Base-by-base conservation (phyloP, 2,888 invertebrate genomes). In the Pasiphila rectangulata region DNA sequence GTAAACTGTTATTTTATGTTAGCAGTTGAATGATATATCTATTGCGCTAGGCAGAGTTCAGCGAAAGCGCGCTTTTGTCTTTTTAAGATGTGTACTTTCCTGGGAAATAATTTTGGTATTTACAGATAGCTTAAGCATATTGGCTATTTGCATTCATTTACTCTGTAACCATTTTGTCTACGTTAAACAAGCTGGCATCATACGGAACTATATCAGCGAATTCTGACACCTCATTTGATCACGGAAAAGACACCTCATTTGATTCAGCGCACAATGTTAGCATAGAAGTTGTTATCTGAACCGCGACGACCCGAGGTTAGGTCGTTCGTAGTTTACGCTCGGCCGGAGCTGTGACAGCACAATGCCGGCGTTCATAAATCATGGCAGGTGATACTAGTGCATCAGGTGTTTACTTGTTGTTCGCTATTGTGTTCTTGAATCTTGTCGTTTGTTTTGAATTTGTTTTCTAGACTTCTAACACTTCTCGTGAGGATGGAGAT, bases 351-450 rank as follows among this genome's bases (percentile, higher is more conserved):
- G 64, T 61, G 68, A 83, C 83, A 83, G 79, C 64, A 83, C 84
- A 85, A 85, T 84, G 71, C 81, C 68, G 61, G 68, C 62, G 57
- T 69, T 66, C 67, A 81, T 85, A 83, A 83, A 85, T 85, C 83
- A 83, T 72, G 74, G 67, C 83, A 83, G 79, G 81, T 83, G 82
- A 79, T 24, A 35, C 36, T 47, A 23, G 68, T 70, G 55, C 67
- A 51, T 64, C 76, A 73, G 70, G 72, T 74, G 72, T 68, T 65
- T 67, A 64, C 63, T 70, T 39, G 30, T 9, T 29, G 30, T 9
- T 29, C 16, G 16, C 29, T 15, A 15, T 39, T 9, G 24, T 17
- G 30, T 37, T 37, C n/a, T 30, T n/a, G n/a, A 30, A 15, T 16
- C 30, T 30, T 5, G 16, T 16, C 17, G 9, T 15, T 17, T 21